Evolutionary conservation across 1,140 invertebrate species (phyloP), one percentile per base, ranked within the genome.

Genomic region (Coboldia fuscipes): DNA sequence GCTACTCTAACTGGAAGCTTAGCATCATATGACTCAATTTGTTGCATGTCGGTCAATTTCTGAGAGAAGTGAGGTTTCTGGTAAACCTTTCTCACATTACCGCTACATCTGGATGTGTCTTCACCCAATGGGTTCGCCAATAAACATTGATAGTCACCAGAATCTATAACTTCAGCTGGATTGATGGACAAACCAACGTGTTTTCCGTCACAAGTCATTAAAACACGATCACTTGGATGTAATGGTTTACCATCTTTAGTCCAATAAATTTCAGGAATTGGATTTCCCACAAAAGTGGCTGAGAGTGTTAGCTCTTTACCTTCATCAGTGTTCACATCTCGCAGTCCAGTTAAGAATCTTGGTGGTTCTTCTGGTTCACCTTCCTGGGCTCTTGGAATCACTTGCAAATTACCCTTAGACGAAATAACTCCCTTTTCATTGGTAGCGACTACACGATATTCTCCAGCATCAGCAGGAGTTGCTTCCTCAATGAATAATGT

Each of bases 201-300:
- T 34, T 74, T 76, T 7, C 82, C 82, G 56, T 88, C 80, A 44
- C 80, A 86, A 4, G 70, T 76, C 29, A 79, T 61, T 27, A 73
- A 50, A 3, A 75, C 43, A 29, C 68, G 66, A 20, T 81, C 72
- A 26, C 63, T 70, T 3, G 71, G 64, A 20, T 48, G 41, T 2
- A 88, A 37, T 2, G 68, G 62, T 35, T 65, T 50, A 3, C 74
- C 79, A 52, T 89, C 73, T 50, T 84, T 85, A 16, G 60, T 72
- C 86, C 86, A 92, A 36, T 58, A 62, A 8, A 86, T 71, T 29
- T 82, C 72, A 1, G 86, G 85, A 38, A 86, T 65, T 0, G 88
- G 86, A 62, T 86, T 86, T n/a, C 81, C 83, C 14, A 66, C 59
- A 47, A 81, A 78, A 2, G 75, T 68, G 15, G 70, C 74, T 34